Base-by-base conservation (phyloP, 2,888 invertebrate species). In the Coleophora deauratella region DNA sequence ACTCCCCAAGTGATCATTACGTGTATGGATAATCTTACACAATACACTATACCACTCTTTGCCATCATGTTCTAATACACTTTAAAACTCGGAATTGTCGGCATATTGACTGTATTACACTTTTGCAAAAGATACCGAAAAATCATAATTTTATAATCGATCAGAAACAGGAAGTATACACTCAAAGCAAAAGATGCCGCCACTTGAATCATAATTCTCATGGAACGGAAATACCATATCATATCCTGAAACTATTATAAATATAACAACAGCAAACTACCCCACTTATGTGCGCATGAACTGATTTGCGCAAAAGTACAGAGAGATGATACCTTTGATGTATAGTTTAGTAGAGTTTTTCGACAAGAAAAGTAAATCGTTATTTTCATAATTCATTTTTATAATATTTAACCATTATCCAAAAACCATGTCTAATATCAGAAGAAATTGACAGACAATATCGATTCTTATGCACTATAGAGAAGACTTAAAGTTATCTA, bases 141-240 rank as follows among this genome's bases (percentile, higher is more conserved):
- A 14, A n/a, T n/a, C n/a, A n/a, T n/a, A n/a, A n/a, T n/a, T n/a
- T 34, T 9, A 15, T 34, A 14, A 33, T 34, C 1, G n/a, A 10
- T 27, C 10, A 37, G 28, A 13, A 34, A 60, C 48, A 73, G 80
- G 77, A 81, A 79, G 60, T 66, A 63, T 49, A 54, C 57, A 53
- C 65, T 70, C 63, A 67, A 49, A 42, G 38, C 37, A 50, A 66
- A 74, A 69, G 61, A 53, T 49, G 57, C 73, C 70, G 70, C 57
- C 64, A 63, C 52, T 59, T 41, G 33, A 37, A 47, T 43, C 38
- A 59, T 59, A 64, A 56, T 55, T 49, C 50, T 41, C 41, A 46
- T 52, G 31, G 59, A 79, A 72, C 82, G 82, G 82, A 82, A 76
- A 72, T 72, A 70, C 56, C 71, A 62, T 76, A 79, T 78, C 71